Evolutionary conservation across 2,113 vertebrate species (phyloP).

Genomic region (Carassius gibelio): DNA sequence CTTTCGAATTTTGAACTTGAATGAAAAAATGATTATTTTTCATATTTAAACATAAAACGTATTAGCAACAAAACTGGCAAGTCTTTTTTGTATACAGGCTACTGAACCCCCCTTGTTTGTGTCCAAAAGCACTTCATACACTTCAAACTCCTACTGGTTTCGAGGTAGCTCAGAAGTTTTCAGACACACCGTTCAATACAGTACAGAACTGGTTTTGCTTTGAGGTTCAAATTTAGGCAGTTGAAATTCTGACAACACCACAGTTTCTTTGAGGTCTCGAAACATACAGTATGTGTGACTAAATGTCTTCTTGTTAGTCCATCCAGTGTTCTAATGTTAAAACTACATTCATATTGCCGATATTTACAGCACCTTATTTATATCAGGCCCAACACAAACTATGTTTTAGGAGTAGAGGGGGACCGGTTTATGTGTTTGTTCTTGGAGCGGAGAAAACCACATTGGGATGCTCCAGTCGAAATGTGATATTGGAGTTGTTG

Average conservation of each 20-base stretch:
- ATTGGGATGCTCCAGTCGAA: background rate
- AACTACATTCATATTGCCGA: background rate
- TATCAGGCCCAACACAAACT: background rate
- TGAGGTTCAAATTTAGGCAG: background rate
- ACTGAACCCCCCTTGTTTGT: background rate
- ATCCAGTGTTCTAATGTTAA: background rate
- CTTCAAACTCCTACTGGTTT: background rate
- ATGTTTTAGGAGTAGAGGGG: background rate
- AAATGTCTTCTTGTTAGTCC: background rate
- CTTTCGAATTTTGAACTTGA: background rate
- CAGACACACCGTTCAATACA: background rate
- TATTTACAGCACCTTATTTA: background rate
- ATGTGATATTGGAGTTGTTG: background rate
- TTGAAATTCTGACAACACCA: background rate
- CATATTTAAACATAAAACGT: background rate
- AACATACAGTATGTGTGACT: background rate
- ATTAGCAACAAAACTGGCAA: background rate
- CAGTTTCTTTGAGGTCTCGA: background rate
- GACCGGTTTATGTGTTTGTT: background rate
- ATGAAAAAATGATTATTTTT: background rate
- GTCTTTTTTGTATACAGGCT: background rate
- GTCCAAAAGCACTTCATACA: background rate
- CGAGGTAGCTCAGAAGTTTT: slow-evolving; percentile 13
- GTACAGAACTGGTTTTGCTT: background rate
- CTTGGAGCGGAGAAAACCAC: background rate